Evolutionary conservation across 2,888 invertebrate species (phyloP).

Genomic region (Nemotelus pantherinus): DNA sequence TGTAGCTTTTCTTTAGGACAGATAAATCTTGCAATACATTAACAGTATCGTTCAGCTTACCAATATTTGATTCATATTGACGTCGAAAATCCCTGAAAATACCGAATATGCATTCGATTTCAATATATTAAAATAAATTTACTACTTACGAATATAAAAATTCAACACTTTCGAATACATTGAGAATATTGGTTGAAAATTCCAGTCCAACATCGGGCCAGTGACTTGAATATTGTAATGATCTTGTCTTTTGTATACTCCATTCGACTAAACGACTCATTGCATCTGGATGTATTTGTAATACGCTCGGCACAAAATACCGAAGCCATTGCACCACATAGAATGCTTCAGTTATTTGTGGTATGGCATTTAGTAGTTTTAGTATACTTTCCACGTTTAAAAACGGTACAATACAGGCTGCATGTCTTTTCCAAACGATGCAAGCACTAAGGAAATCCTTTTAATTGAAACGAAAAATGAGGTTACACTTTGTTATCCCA

Average conservation of each 20-base stretch:
- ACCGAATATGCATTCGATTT: slow-evolving; percentile 1
- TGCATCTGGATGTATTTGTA: slow-evolving; percentile 60
- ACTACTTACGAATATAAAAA: slow-evolving; percentile 61
- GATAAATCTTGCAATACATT: slow-evolving; percentile 60
- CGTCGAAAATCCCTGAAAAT: slow-evolving; percentile 60
- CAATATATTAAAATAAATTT: not conserved
- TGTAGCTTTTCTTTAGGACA: slow-evolving; percentile 61
- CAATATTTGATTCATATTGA: slow-evolving; percentile 60
- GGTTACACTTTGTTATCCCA: not conserved
- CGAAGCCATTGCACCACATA: slow-evolving; percentile 62
- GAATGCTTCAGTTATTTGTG: slow-evolving; percentile 60
- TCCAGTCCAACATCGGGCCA: slow-evolving; percentile 65
- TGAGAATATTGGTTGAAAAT: slow-evolving; percentile 60
- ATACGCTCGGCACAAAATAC: slow-evolving; percentile 61
- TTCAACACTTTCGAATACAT: slow-evolving; percentile 61
- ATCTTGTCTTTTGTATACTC: slow-evolving; percentile 61
- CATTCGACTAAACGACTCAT: slow-evolving; percentile 62
- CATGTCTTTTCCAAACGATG: slow-evolving; percentile 63
- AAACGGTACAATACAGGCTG: slow-evolving; percentile 58
- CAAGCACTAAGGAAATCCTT: slow-evolving; percentile 61
- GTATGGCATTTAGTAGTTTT: slow-evolving; percentile 59
- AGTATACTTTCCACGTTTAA: slow-evolving; percentile 58
- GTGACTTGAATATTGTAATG: slow-evolving; percentile 60
- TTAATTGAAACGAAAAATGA: slow-evolving; percentile 11
- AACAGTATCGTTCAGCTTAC: slow-evolving; percentile 59